Evolutionary conservation across 2,888 invertebrate species (phyloP).

Genomic region (Trachelus iudaicus): DNA sequence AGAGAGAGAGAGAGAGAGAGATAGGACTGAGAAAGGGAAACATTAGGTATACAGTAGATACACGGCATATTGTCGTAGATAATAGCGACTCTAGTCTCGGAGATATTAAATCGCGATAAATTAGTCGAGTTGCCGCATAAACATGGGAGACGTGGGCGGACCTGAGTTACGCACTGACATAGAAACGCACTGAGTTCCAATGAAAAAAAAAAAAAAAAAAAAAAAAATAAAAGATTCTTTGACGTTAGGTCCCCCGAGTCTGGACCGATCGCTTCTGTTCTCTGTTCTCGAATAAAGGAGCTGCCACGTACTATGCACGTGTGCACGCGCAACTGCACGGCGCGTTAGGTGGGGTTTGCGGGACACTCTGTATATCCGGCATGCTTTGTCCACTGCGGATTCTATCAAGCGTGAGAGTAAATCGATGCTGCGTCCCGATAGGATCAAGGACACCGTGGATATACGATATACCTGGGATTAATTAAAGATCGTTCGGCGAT

Average conservation of each 20-base stretch:
- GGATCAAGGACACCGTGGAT: constrained; percentile 12
- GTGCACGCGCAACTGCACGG: background rate
- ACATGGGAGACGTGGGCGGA: constrained; percentile 47
- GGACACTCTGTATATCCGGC: background rate
- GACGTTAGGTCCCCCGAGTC: too few species aligned
- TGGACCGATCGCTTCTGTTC: background rate
- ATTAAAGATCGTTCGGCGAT: background rate
- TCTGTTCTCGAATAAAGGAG: background rate
- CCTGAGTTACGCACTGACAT: constrained; percentile 32
- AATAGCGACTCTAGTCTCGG: constrained; percentile 33
- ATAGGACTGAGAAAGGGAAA: background rate
- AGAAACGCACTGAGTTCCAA: constrained; percentile 37
- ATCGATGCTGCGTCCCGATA: background rate
- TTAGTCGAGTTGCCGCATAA: constrained; percentile 45
- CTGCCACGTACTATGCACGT: background rate
- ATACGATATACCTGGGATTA: background rate
- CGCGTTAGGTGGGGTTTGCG: background rate
- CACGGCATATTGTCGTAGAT: constrained; percentile 8
- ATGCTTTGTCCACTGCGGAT: background rate
- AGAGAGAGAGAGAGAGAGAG: background rate
- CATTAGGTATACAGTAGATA: background rate
- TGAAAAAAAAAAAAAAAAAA: constrained; percentile 3
- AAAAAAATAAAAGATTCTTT: background rate
- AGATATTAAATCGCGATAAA: constrained; percentile 53
- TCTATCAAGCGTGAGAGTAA: background rate